phyloP scores from a whole-genome alignment of 2,797 vertebrate genomes.

The Limnodromus scolopaceus region DNA sequence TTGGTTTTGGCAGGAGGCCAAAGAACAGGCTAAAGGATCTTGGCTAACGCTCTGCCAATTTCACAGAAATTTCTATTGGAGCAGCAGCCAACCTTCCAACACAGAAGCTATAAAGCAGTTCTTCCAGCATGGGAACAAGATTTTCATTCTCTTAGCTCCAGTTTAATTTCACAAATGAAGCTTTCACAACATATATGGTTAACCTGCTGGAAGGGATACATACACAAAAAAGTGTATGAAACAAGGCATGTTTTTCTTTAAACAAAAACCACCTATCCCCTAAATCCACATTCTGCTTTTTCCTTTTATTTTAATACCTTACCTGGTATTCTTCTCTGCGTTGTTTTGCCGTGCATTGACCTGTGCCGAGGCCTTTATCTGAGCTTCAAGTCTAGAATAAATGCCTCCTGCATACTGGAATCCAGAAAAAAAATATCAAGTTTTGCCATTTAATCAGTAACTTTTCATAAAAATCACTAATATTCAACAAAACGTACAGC shows the following conservation, averaged over 20 bases:
- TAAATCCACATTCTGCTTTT: neutral
- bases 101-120: neutral
- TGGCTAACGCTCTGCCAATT: neutral
- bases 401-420: conserved; percentile 90
- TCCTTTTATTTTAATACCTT: neutral
- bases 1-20: neutral
- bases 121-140: neutral
- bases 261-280: neutral
- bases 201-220: neutral
- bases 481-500: neutral
- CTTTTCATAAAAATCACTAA: neutral
- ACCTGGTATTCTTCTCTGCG: conserved; percentile 90
- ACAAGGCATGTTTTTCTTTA: fast-evolving
- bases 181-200: neutral
- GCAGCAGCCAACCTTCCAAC: neutral
- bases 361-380: conserved; percentile 86
- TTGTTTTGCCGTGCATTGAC: conserved; percentile 80
- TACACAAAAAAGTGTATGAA: neutral
- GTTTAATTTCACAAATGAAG: neutral
- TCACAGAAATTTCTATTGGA: fast-evolving
- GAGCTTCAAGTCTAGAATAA: conserved; percentile 92
- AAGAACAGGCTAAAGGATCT: neutral
- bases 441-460: neutral
- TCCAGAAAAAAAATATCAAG: neutral
- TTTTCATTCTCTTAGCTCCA: neutral